A percentile compares a stretch with the other conserved stretches of the same genome.
These are phyloP conservation scores for Ormyrus nitidulus DNA, from an alignment of 2,888 invertebrate species.

Conservation along the genomic window DNA sequence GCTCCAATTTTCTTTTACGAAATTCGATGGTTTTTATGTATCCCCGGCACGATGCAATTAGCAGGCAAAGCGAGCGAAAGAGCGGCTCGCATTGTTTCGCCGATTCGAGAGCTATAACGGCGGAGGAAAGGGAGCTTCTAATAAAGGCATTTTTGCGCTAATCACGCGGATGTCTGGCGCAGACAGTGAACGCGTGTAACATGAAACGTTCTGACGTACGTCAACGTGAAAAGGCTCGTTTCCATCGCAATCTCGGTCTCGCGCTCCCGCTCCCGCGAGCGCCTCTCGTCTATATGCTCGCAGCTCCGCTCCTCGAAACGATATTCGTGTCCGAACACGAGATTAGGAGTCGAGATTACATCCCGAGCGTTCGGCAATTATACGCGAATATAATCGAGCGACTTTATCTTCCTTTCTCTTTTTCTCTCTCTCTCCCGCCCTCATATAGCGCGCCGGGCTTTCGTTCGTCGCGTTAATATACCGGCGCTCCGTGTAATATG, in stretches of 20 bases:
- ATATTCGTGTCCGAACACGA: constrained; percentile 45
- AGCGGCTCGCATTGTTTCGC: not conserved
- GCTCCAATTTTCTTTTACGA: too few species aligned
- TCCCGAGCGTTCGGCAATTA: constrained; percentile 56
- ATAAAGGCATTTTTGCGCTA: constrained; percentile 36
- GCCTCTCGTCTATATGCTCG: not conserved
- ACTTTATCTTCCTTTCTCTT: constrained; percentile 53
- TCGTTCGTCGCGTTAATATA: too few species aligned
- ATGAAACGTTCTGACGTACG: constrained; percentile 20
- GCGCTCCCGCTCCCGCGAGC: constrained; percentile 25
- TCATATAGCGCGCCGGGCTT: not conserved
- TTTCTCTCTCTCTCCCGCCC: constrained; percentile 3
- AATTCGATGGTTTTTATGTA: not conserved
- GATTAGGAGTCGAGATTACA: constrained; percentile 44
- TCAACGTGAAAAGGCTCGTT: constrained; percentile 12
- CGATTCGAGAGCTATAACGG: not conserved
- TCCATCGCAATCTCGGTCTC: constrained; percentile 27
- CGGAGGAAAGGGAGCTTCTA: not conserved
- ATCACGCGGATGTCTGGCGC: constrained; percentile 11
- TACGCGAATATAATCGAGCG: constrained; percentile 57
- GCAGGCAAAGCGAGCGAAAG: too few species aligned
- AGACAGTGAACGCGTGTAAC: constrained; percentile 35
- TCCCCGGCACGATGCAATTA: not conserved
- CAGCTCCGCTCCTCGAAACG: not conserved
- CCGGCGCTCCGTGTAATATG: not conserved